A percentile compares a stretch with the other conserved stretches of the same genome.
Conservation (phyloP, 2,797 vertebrate species). For the Masticophis lateralis region DNA sequence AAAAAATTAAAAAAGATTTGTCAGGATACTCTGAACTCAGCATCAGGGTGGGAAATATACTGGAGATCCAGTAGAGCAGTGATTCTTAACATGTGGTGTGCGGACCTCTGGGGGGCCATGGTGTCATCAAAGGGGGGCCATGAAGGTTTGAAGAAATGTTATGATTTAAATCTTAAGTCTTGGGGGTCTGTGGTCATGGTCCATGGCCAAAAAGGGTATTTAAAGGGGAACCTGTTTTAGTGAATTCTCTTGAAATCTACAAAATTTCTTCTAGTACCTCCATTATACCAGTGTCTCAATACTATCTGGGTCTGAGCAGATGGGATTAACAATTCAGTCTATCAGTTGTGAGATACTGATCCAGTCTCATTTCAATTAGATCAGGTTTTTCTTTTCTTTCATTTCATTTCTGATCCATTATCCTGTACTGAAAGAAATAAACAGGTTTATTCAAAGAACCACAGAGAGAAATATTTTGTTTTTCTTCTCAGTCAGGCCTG, state of each 20-base stretch:
- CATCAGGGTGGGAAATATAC: background rate
- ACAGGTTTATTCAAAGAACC: background rate
- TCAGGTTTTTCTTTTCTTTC: background rate
- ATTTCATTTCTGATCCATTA: background rate
- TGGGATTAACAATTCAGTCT: background rate
- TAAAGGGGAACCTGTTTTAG: background rate
- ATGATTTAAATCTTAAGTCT: too few relatives aligned
- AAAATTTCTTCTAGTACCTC: background rate
- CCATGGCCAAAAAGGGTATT: too few relatives aligned
- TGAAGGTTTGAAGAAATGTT: too few relatives aligned
- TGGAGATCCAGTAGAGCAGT: background rate
- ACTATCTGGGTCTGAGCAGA: background rate
- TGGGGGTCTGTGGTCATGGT: too few relatives aligned
- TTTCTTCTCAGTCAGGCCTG: background rate
- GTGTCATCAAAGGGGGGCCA: too few relatives aligned
- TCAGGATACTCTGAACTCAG: background rate
- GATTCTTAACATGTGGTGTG: too few relatives aligned
- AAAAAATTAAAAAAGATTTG: background rate
- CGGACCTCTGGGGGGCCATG: too few relatives aligned
- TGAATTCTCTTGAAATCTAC: background rate
- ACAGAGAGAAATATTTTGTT: background rate
- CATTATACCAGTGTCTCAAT: background rate
- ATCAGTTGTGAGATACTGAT: background rate
- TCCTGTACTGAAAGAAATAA: background rate
- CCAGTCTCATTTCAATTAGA: background rate